A percentile compares a stretch with the other conserved stretches of the same genome.
Conservation (phyloP, 2,888 invertebrate species). For the Pandemis cinnamomeana region DNA sequence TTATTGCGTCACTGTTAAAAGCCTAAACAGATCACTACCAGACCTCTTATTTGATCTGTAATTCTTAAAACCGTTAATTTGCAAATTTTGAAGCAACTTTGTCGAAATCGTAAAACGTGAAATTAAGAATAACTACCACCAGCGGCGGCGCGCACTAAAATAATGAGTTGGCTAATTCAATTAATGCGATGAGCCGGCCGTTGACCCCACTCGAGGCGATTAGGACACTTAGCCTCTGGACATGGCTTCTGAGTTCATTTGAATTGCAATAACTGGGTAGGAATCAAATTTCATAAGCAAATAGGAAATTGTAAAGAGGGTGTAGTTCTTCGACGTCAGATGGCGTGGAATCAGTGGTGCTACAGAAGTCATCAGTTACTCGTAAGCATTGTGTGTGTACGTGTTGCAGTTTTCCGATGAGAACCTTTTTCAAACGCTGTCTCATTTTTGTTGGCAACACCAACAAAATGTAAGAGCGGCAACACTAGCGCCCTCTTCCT, state of each 20-base stretch:
- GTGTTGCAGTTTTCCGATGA: too few relatives aligned
- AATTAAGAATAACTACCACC: constrained; percentile 23
- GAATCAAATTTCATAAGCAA: constrained; percentile 2
- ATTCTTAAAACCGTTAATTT: not conserved
- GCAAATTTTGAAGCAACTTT: not conserved
- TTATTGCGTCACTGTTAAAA: too few relatives aligned
- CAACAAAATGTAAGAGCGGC: too few relatives aligned
- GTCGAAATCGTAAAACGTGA: not conserved
- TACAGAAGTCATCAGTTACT: too few relatives aligned
- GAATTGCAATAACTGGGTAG: constrained; percentile 2
- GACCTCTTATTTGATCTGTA: not conserved
- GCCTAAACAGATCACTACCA: too few relatives aligned
- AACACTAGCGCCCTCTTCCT: too few relatives aligned
- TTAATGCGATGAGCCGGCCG: constrained; percentile 34
- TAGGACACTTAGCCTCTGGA: constrained; percentile 20
- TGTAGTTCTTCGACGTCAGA: too few relatives aligned
- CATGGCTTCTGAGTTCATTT: constrained; percentile 30
- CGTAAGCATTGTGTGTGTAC: too few relatives aligned
- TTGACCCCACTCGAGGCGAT: constrained; percentile 37
- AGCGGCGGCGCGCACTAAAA: constrained; percentile 22
- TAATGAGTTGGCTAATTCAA: constrained; percentile 39
- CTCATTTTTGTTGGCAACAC: too few relatives aligned
- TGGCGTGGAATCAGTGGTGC: too few relatives aligned
- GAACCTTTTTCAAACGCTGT: too few relatives aligned
- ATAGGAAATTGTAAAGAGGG: too few relatives aligned